Evolutionary conservation across 2,888 invertebrate species (phyloP).

Genomic region (Drosophila paramelanica): DNA sequence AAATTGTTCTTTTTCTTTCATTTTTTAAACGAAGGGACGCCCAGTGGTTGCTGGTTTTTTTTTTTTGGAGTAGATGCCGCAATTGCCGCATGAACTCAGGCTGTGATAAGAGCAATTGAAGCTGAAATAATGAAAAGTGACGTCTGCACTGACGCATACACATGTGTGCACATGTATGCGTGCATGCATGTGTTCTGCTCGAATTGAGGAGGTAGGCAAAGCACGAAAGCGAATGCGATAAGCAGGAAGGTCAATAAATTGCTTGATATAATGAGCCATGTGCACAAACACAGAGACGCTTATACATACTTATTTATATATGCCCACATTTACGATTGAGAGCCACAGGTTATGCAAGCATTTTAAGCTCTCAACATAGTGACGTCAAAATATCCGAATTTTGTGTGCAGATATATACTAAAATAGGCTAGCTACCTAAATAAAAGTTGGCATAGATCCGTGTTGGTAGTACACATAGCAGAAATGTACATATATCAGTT

Average conservation of each 20-base stretch:
- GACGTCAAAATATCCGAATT: too few species aligned
- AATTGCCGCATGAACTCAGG: slow-evolving; percentile 12
- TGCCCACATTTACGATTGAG: neutral
- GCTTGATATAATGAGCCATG: slow-evolving; percentile 61
- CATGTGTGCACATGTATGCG: slow-evolving; percentile 1
- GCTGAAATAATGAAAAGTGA: slow-evolving; percentile 42
- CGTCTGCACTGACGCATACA: slow-evolving; percentile 35
- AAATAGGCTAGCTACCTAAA: too few species aligned
- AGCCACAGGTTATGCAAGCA: too few species aligned
- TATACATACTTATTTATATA: slow-evolving; percentile 16
- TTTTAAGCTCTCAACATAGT: too few species aligned
- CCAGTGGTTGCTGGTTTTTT: slow-evolving; percentile 26
- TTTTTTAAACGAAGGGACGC: slow-evolving; percentile 17
- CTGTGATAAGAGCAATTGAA: slow-evolving; percentile 48
- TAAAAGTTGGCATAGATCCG: too few species aligned
- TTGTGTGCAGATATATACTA: too few species aligned
- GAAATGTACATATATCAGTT: too few species aligned
- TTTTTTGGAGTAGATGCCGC: slow-evolving; percentile 20
- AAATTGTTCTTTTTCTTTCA: slow-evolving; percentile 16
- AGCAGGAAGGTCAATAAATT: slow-evolving; percentile 78
- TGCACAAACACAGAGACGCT: slow-evolving; percentile 28
- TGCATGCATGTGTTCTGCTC: slow-evolving; percentile 17
- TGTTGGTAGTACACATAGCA: too few species aligned
- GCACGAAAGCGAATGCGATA: slow-evolving; percentile 62
- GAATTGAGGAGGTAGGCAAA: slow-evolving; percentile 47